These are phyloP conservation scores for Eupeodes corollae DNA, from an alignment of 1,140 invertebrate species.

Conservation along the genomic window DNA sequence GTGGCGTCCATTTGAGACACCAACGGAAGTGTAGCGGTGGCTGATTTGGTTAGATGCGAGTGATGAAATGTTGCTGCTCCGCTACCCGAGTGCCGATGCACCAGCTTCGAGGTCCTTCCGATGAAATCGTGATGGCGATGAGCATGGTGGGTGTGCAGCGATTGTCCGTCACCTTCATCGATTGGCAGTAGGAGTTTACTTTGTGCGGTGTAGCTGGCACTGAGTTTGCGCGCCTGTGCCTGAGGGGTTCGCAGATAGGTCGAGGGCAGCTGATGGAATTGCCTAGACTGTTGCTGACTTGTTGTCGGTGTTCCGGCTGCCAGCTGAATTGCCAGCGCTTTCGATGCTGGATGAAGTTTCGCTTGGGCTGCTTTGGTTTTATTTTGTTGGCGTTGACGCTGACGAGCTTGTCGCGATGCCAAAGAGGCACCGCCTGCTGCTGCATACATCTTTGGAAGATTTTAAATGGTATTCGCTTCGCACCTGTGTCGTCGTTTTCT, in stretches of 20 bases:
- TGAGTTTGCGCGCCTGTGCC: slow-evolving; percentile 30
- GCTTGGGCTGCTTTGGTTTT: slow-evolving; percentile 40
- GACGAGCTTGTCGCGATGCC: slow-evolving; percentile 54
- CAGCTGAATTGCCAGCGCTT: slow-evolving; percentile 21
- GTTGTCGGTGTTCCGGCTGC: slow-evolving; percentile 24
- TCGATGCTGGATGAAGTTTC: slow-evolving; percentile 39
- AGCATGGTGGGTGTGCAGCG: slow-evolving; percentile 16
- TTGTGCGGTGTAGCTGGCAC: slow-evolving; percentile 34
- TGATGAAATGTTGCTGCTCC: slow-evolving; percentile 19
- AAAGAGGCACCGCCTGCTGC: slow-evolving; percentile 60
- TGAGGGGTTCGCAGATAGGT: slow-evolving; percentile 34
- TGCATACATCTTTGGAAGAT: slow-evolving; percentile 49
- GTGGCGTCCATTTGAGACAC: slow-evolving; percentile 29
- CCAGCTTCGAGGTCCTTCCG: slow-evolving; percentile 29
- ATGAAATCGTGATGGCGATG: slow-evolving; percentile 22
- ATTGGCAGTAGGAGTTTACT: slow-evolving; percentile 36
- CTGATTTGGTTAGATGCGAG: slow-evolving; percentile 32
- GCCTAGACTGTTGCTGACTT: slow-evolving; percentile 38
- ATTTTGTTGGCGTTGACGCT: slow-evolving; percentile 37
- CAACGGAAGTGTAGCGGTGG: slow-evolving; percentile 32
- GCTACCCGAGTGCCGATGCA: slow-evolving; percentile 31
- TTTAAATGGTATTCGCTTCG: no score
- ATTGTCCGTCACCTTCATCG: slow-evolving; percentile 31
- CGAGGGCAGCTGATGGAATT: slow-evolving; percentile 44
- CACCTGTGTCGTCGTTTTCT: no score